A percentile compares a stretch with the other conserved stretches of the same genome.
Evolutionary conservation across 2,113 vertebrate species (phyloP).

Genomic region (Tenebrosternarchus preto): DNA sequence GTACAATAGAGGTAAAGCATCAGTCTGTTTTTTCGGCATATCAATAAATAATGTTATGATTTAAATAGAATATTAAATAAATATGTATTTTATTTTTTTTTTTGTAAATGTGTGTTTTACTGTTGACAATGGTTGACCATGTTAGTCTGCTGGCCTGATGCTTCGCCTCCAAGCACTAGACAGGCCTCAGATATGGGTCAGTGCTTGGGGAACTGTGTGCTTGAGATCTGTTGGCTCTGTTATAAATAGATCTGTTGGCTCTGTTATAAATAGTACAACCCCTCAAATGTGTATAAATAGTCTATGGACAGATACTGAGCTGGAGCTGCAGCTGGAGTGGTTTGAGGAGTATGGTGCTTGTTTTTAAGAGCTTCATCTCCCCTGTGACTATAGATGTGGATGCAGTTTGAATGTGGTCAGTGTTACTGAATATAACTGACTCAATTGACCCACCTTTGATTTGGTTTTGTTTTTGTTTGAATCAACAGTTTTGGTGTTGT

Average conservation of each 20-base stretch:
- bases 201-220: constrained; percentile 41
- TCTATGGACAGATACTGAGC: constrained; percentile 35
- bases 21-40: too few relatives aligned
- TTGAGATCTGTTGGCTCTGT: too few relatives aligned
- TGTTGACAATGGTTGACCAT: too few relatives aligned
- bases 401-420: neutral
- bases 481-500: too few relatives aligned
- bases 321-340: constrained; percentile 21
- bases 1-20: too few relatives aligned
- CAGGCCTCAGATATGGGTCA: constrained; percentile 57
- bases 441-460: too few relatives aligned
- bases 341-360: constrained; percentile 20
- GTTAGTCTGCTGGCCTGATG: constrained; percentile 26
- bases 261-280: constrained; percentile 52
- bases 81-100: neutral
- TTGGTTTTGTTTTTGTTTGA: neutral
- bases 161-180: constrained; percentile 28
- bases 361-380: neutral
- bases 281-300: constrained; percentile 52
- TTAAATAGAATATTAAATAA: neutral
- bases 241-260: too few relatives aligned
- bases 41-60: neutral
- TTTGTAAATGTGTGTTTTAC: too few relatives aligned
- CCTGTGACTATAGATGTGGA: neutral
- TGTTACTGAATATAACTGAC: neutral